Conservation (phyloP, 2,113 vertebrate species). For the Takifugu flavidus region DNA sequence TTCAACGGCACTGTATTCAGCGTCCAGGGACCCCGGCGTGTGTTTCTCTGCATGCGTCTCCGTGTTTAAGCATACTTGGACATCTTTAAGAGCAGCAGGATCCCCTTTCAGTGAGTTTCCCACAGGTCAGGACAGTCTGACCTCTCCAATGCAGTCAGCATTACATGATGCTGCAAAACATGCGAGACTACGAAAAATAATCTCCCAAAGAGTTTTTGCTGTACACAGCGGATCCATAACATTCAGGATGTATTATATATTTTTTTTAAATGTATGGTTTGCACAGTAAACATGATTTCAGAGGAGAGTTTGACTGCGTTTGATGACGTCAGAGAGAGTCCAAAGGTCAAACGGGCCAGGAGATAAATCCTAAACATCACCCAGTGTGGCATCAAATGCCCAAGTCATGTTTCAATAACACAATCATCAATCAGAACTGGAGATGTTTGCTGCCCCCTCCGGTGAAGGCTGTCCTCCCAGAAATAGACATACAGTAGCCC, state of each 20-base stretch:
- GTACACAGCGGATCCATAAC: not conserved
- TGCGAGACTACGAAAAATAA: not conserved
- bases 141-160: not conserved
- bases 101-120: conserved; percentile 39
- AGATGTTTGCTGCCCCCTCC: no score
- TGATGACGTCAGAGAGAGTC: conserved; percentile 4
- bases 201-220: not conserved
- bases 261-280: conserved; percentile 2
- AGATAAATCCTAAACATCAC: not conserved
- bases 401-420: conserved; percentile 33
- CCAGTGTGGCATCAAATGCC: conserved; percentile 18
- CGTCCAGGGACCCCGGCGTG: conserved; percentile 1
- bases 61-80: conserved; percentile 13
- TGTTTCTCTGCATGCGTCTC: conserved; percentile 1
- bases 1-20: conserved; percentile 16
- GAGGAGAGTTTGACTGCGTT: conserved; percentile 7
- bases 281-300: not conserved
- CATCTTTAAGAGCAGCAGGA: conserved; percentile 30
- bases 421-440: conserved; percentile 15
- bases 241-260: not conserved
- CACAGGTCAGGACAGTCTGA: conserved; percentile 19
- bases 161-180: conserved; percentile 10
- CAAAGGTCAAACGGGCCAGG: conserved; percentile 17
- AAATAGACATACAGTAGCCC: no score
- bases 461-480: no score